A percentile compares a stretch with the other conserved stretches of the same genome.
Evolutionary conservation across 2,113 vertebrate species (phyloP).

Genomic region (Xiphias gladius): DNA sequence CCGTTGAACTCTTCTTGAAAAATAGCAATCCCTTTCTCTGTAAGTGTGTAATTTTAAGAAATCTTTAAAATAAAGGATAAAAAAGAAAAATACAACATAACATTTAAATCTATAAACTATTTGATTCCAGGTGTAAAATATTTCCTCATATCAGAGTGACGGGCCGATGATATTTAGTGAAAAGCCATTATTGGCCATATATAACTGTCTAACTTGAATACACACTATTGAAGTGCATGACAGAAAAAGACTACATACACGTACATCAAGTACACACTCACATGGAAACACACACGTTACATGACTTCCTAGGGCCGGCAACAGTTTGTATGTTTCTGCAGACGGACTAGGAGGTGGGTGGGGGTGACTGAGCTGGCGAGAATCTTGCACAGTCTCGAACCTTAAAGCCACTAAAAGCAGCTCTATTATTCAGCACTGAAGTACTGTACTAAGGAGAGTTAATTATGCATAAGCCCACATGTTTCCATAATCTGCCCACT

Average conservation of each 20-base stretch:
- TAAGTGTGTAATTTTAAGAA: background rate
- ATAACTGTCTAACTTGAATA: background rate
- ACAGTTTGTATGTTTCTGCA: conserved; percentile 51
- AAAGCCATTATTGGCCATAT: background rate
- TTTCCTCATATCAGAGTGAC: conserved; percentile 12
- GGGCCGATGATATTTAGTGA: background rate
- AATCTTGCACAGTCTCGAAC: conserved; percentile 64
- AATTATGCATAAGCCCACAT: conserved; percentile 85
- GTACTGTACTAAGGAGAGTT: conserved; percentile 66
- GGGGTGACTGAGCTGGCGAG: conserved; percentile 37
- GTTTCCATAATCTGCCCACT: conserved; percentile 83
- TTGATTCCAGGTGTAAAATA: background rate
- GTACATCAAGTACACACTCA: background rate
- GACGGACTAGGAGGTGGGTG: background rate
- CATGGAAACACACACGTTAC: conserved; percentile 25
- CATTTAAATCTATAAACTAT: background rate
- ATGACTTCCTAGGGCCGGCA: conserved; percentile 24
- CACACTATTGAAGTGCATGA: background rate
- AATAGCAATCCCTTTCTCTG: background rate
- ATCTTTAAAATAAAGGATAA: background rate
- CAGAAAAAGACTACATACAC: background rate
- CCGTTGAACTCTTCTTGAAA: too few relatives aligned
- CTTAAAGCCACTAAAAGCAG: conserved; percentile 77
- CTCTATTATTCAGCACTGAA: conserved; percentile 82
- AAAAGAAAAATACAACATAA: background rate